These are phyloP conservation scores for Falco columbarius DNA, from an alignment of 2,797 vertebrate species.

Conservation along the genomic window DNA sequence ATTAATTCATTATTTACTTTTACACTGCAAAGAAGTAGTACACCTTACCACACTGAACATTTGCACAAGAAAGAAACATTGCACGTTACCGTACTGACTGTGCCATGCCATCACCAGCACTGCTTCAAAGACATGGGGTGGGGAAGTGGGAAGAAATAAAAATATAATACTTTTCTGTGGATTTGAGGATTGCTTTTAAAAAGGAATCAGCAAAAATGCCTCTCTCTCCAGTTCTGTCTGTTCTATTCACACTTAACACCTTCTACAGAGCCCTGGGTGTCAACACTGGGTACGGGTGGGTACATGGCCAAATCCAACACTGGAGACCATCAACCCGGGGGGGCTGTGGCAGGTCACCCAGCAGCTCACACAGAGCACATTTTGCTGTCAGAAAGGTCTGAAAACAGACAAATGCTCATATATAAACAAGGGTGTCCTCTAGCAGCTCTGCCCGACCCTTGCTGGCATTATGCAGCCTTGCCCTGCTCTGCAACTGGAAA, in stretches of 20 bases:
- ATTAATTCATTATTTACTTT: not conserved
- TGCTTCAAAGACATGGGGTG: not conserved
- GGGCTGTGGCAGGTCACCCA: not conserved
- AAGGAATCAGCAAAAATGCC: not conserved
- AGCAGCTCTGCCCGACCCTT: too few relatives aligned
- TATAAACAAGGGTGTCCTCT: accelerated
- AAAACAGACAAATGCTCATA: accelerated
- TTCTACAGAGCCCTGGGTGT: accelerated
- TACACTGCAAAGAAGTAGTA: too few relatives aligned
- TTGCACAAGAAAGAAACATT: too few relatives aligned
- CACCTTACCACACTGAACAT: not conserved
- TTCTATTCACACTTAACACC: not conserved
- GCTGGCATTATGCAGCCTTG: accelerated
- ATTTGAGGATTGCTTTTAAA: not conserved
- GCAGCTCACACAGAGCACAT: accelerated
- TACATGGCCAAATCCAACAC: accelerated
- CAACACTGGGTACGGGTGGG: accelerated
- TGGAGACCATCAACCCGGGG: not conserved
- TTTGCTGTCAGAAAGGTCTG: not conserved
- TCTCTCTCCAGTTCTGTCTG: too few relatives aligned
- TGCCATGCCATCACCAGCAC: not conserved
- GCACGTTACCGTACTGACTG: accelerated
- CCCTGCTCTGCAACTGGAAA: not conserved
- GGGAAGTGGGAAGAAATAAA: too few relatives aligned
- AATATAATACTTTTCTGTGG: too few relatives aligned